These are phyloP conservation scores for Sipha flava DNA, from an alignment of 1,140 invertebrate genomes.

Conservation along the genomic window DNA sequence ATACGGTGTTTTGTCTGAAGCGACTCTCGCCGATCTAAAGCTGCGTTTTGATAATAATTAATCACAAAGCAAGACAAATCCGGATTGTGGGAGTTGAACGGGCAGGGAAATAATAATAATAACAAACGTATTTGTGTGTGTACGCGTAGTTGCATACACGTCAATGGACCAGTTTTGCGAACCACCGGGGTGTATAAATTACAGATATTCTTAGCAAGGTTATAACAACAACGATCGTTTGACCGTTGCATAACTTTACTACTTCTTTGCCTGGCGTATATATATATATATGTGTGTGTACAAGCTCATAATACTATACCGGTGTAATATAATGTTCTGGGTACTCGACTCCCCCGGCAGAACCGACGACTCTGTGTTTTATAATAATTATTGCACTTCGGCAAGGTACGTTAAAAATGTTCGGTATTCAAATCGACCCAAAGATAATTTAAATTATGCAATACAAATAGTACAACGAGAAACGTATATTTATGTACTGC, in stretches of 20 bases:
- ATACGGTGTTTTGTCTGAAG: neutral
- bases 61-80: neutral
- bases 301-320: too few species aligned
- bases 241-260: neutral
- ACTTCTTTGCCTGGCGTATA: too few species aligned
- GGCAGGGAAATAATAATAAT: neutral
- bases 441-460: too few species aligned
- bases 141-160: neutral
- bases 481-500: too few species aligned
- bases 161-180: conserved; percentile 2
- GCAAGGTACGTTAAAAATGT: too few species aligned
- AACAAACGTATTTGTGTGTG: too few species aligned
- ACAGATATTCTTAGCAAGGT: conserved; percentile 18
- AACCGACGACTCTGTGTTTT: neutral
- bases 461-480: too few species aligned
- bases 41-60: neutral
- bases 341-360: neutral
- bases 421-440: too few species aligned
- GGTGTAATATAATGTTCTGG: too few species aligned
- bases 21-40: neutral
- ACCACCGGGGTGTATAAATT: neutral
- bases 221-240: neutral
- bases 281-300: too few species aligned
- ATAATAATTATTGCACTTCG: neutral
- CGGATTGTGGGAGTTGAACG: conserved; percentile 7